Conservation (phyloP, 1,140 invertebrate species). For the Drosophila guanche region DNA sequence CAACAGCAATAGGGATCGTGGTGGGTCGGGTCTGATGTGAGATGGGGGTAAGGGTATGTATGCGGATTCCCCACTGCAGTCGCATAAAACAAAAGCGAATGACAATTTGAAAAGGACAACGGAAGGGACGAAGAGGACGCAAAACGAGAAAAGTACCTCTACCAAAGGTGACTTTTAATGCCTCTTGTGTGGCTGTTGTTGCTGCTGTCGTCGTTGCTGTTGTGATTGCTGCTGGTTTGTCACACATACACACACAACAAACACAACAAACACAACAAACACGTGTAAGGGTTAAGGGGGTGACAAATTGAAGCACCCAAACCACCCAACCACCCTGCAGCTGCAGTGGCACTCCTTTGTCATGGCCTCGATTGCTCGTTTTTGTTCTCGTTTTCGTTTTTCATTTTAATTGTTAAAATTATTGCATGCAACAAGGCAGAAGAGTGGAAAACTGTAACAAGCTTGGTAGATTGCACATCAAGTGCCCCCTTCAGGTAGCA, state of each 20-base stretch:
- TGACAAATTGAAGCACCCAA: conserved; percentile 24
- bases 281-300: conserved; percentile 47
- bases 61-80: conserved; percentile 44
- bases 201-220: conserved; percentile 42
- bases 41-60: too few relatives aligned
- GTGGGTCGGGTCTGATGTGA: conserved; percentile 6
- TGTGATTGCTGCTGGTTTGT: conserved; percentile 74
- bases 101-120: conserved; percentile 75
- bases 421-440: conserved; percentile 45
- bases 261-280: conserved; percentile 27
- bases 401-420: conserved; percentile 73
- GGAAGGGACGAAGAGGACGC: conserved; percentile 9
- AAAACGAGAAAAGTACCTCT: conserved; percentile 35
- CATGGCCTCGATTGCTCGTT: conserved; percentile 38
- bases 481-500: conserved; percentile 30
- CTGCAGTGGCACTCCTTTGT: conserved; percentile 30
- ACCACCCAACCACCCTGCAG: neutral
- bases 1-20: conserved; percentile 24
- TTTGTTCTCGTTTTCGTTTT: conserved; percentile 35
- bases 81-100: conserved; percentile 76
- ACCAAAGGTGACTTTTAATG: conserved; percentile 79
- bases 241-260: conserved; percentile 38
- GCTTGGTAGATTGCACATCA: conserved; percentile 34
- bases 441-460: conserved; percentile 35
- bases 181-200: conserved; percentile 53